Conservation (phyloP, 2,113 vertebrate species). For the Arothron firmamentum region DNA sequence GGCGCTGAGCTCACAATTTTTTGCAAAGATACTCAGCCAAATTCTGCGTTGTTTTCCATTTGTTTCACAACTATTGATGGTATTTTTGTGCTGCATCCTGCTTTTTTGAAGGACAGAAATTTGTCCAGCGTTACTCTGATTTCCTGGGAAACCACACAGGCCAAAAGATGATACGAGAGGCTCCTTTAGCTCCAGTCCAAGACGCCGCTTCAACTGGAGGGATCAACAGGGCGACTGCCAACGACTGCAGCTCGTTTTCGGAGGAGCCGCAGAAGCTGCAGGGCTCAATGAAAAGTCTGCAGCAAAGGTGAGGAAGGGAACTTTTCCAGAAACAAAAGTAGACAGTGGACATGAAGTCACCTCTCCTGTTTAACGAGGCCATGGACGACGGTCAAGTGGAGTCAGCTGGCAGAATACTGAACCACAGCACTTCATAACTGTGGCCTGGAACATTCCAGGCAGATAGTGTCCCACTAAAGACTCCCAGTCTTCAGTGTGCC, state of each 20-base stretch:
- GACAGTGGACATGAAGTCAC: conserved; percentile 38
- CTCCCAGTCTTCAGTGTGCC: conserved; percentile 8
- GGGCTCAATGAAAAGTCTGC: background rate
- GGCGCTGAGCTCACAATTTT: no score
- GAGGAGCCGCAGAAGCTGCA: no score
- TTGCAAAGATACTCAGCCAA: no score
- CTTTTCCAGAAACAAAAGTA: conserved; percentile 26
- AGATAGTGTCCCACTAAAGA: conserved; percentile 29
- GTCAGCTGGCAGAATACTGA: conserved; percentile 54
- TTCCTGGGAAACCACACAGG: background rate
- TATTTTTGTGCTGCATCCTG: background rate
- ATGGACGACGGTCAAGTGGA: conserved; percentile 42
- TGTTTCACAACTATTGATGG: background rate
- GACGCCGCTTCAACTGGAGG: conserved; percentile 2
- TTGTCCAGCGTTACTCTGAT: background rate
- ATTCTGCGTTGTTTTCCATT: background rate
- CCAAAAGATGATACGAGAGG: background rate
- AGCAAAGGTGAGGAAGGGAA: conserved; percentile 32
- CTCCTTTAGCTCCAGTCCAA: background rate
- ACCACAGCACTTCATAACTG: conserved; percentile 50
- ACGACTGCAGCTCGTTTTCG: conserved; percentile 3
- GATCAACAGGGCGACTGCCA: background rate
- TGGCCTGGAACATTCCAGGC: conserved; percentile 61
- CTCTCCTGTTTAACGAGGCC: conserved; percentile 37
- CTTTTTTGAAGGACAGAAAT: background rate